Evolutionary conservation across 1,140 invertebrate species (phyloP).

Genomic region (Drosophila subobscura): DNA sequence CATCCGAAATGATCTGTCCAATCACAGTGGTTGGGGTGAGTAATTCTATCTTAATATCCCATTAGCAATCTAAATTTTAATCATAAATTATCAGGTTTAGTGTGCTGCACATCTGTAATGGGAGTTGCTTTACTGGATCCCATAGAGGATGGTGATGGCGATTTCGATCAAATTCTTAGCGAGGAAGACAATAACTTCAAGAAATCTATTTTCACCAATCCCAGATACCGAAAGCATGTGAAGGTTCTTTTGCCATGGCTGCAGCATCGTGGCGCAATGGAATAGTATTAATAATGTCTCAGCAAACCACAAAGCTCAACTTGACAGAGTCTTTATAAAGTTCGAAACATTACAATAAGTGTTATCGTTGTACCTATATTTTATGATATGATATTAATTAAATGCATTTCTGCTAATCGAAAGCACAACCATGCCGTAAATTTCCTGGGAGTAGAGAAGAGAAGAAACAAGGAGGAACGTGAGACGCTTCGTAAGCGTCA

Average conservation of each 20-base stretch:
- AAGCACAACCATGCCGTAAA: no score
- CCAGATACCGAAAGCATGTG: constrained; percentile 30
- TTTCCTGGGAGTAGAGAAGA: no score
- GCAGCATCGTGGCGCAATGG: constrained; percentile 42
- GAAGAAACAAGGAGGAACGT: no score
- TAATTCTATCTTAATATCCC: neutral
- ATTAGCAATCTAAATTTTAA: neutral
- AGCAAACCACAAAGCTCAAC: no score
- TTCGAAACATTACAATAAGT: no score
- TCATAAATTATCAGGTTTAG: constrained; percentile 9
- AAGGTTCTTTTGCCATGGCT: constrained; percentile 66
- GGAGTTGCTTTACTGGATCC: constrained; percentile 55
- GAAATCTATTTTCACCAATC: constrained; percentile 34
- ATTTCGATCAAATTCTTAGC: constrained; percentile 57
- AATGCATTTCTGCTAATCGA: no score
- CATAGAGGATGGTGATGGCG: constrained; percentile 33
- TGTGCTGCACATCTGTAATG: constrained; percentile 29
- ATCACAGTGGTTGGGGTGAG: constrained; percentile 67
- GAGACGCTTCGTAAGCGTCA: no score
- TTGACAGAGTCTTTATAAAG: no score
- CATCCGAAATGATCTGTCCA: constrained; percentile 51
- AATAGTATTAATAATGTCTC: no score
- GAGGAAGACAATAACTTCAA: constrained; percentile 36
- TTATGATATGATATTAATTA: no score
- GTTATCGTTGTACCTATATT: no score